These are phyloP conservation scores for Lamproptera curius DNA, from an alignment of 2,888 invertebrate species.

Conservation along the genomic window DNA sequence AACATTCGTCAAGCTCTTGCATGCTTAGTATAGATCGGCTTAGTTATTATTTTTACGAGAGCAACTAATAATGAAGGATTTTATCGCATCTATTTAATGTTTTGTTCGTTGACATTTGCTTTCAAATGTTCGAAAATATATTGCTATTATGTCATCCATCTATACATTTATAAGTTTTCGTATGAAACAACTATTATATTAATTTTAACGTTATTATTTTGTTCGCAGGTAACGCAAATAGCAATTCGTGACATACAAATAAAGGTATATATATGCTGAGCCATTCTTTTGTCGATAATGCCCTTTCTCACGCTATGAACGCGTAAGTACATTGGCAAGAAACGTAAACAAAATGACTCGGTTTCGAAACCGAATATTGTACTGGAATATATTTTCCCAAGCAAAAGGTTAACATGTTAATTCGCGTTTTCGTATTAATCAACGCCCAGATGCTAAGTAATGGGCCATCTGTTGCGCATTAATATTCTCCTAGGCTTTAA, in stretches of 20 bases:
- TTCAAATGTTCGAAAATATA: too few relatives aligned
- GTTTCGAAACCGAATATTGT: conserved; percentile 44
- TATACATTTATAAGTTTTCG: too few relatives aligned
- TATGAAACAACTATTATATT: too few relatives aligned
- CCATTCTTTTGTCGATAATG: conserved; percentile 14
- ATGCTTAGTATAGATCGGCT: too few relatives aligned
- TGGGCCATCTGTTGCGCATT: conserved; percentile 10
- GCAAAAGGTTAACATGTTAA: conserved; percentile 60
- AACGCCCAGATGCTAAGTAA: conserved; percentile 3
- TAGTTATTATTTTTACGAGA: too few relatives aligned
- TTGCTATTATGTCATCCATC: too few relatives aligned
- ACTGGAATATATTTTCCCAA: conserved; percentile 47
- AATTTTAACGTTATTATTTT: too few relatives aligned
- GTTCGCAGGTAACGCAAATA: conserved; percentile 15
- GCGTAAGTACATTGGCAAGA: conserved; percentile 26
- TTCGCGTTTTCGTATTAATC: conserved; percentile 29
- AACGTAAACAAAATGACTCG: conserved; percentile 29
- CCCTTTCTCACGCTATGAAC: conserved; percentile 22
- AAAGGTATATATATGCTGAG: conserved; percentile 11
- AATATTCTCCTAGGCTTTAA: conserved; percentile 9
- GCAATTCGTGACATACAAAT: neutral
- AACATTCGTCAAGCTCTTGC: too few relatives aligned
- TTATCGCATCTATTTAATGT: too few relatives aligned
- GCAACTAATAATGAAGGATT: too few relatives aligned
- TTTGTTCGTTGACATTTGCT: too few relatives aligned